These are phyloP conservation scores for Argyresthia albistria DNA, from an alignment of 2,888 invertebrate genomes.

Conservation along the genomic window DNA sequence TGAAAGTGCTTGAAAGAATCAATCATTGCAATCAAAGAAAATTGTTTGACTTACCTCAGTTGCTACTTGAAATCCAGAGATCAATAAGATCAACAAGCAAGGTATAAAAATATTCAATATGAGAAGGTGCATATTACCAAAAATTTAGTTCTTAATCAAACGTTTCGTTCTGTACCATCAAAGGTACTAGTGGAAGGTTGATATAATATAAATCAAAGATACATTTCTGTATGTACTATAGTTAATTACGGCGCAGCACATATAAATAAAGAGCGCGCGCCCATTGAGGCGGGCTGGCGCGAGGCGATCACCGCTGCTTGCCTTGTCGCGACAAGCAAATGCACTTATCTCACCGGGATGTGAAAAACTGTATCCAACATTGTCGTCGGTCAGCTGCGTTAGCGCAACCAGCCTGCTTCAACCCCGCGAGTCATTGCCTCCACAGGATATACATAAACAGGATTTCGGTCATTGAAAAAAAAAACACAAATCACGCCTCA, in stretches of 20 bases:
- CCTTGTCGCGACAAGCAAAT: slow-evolving; percentile 69
- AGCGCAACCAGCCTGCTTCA: slow-evolving; percentile 25
- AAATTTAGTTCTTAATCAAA: no score
- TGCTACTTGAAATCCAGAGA: no score
- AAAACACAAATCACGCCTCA: slow-evolving; percentile 34
- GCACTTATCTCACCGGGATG: slow-evolving; percentile 69
- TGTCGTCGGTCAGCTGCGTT: slow-evolving; percentile 60
- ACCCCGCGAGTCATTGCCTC: slow-evolving; percentile 1
- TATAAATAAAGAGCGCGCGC: slow-evolving; percentile 62
- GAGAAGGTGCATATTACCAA: no score
- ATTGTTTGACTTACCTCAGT: no score
- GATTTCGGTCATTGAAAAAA: slow-evolving; percentile 46
- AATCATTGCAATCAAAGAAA: no score
- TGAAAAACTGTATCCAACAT: slow-evolving; percentile 61
- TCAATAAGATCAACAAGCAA: no score
- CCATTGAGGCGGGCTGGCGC: slow-evolving; percentile 49
- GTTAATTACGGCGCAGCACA: slow-evolving; percentile 65
- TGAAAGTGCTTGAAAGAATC: no score
- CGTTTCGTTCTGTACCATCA: no score
- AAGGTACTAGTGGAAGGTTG: slow-evolving; percentile 11
- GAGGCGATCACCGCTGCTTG: slow-evolving; percentile 54
- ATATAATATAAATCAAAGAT: slow-evolving; percentile 56
- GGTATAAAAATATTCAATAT: no score
- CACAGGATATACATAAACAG: slow-evolving; percentile 45
- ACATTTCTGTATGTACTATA: slow-evolving; percentile 56